Percentiles rank a stretch among this genome's conserved stretches.
These are phyloP conservation scores for Leucoraja erinaceus DNA, from an alignment of 2,113 vertebrate species.

Conservation along the genomic window DNA sequence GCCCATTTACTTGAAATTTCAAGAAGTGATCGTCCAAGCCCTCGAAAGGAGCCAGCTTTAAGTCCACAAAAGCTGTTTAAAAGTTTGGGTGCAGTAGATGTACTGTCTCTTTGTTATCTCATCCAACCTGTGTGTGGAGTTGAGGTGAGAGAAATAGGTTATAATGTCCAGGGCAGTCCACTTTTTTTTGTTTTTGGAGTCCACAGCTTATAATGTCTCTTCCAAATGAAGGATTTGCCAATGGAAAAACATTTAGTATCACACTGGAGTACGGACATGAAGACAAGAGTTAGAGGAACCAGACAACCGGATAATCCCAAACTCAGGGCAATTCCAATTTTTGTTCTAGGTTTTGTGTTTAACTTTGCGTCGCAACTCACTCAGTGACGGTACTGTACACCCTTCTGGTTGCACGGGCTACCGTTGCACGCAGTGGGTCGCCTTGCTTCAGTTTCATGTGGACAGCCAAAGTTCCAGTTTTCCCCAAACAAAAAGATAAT, in stretches of 20 bases:
- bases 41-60: background rate
- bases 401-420: background rate
- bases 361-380: background rate
- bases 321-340: background rate
- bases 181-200: background rate
- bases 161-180: background rate
- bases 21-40: background rate
- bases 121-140: background rate
- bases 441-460: background rate
- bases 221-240: background rate
- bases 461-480: slow-evolving; percentile 30
- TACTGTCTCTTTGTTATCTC: background rate
- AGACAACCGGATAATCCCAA: background rate
- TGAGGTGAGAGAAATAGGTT: background rate
- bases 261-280: background rate
- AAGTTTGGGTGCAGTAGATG: background rate
- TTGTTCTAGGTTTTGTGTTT: background rate
- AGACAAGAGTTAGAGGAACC: background rate
- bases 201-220: background rate
- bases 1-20: background rate
- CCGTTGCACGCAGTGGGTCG: background rate
- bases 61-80: background rate
- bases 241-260: background rate
- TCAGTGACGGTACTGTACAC: background rate
- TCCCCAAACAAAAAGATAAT: background rate